A percentile compares a stretch with the other conserved stretches of the same genome.
phyloP scores from a whole-genome alignment of 1,140 invertebrate genomes.

The Papilio polytes region DNA sequence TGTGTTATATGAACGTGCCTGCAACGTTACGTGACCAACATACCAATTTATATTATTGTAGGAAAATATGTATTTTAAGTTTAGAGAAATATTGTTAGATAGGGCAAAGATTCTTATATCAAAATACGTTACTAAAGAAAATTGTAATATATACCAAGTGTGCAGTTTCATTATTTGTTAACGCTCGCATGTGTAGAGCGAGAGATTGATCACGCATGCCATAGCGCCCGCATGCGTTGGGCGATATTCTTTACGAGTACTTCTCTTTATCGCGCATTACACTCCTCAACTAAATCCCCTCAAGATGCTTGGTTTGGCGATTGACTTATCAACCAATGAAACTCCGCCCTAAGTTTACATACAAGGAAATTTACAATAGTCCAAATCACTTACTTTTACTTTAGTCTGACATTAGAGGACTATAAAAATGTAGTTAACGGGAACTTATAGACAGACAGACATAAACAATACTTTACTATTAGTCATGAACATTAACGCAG shows the following conservation, averaged over 20 bases:
- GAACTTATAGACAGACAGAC: slow-evolving; percentile 10
- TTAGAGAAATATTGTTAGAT: not conserved
- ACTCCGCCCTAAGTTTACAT: not conserved
- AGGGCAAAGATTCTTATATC: not conserved
- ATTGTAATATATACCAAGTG: no score
- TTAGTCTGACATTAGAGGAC: slow-evolving; percentile 1
- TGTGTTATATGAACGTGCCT: slow-evolving; percentile 4
- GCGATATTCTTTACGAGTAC: no score
- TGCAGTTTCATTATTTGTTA: no score
- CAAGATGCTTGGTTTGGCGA: no score
- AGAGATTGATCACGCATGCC: no score
- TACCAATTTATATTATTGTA: not conserved
- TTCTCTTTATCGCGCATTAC: no score
- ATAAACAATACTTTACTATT: slow-evolving; percentile 36
- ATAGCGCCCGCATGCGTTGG: no score
- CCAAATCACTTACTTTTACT: not conserved
- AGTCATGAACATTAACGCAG: slow-evolving; percentile 34
- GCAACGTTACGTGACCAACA: slow-evolving; percentile 28
- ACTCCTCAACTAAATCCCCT: no score
- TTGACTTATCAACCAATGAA: no score
- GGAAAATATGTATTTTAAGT: not conserved
- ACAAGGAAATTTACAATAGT: not conserved
- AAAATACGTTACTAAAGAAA: not conserved
- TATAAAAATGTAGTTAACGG: slow-evolving; percentile 27
- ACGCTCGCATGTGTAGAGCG: no score